Conservation (phyloP, 2,113 vertebrate species). For the Eurystomus gularis region DNA sequence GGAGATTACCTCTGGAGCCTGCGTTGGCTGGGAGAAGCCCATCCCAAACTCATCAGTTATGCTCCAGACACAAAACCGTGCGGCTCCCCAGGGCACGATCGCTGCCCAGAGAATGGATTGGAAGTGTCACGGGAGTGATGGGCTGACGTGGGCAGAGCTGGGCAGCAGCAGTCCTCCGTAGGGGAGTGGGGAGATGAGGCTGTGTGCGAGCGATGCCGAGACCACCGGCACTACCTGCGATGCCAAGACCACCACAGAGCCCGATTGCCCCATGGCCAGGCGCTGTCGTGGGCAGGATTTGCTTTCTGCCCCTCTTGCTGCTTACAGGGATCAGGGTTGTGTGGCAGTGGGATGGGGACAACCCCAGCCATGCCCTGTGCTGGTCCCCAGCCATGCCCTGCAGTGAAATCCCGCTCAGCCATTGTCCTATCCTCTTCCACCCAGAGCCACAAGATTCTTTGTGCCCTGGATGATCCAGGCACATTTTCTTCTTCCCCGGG, state of each 20-base stretch:
- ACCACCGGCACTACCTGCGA: background rate
- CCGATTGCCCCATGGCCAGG: background rate
- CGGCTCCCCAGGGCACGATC: background rate
- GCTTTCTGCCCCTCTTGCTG: background rate
- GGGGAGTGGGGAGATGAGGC: fast-evolving
- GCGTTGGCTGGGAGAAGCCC: background rate
- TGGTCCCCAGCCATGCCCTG: background rate
- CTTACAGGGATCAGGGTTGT: fast-evolving
- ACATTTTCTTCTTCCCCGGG: background rate
- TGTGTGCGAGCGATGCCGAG: background rate
- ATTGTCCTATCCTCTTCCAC: background rate
- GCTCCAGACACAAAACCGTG: background rate
- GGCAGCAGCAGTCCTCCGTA: background rate
- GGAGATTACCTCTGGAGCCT: background rate
- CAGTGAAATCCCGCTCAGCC: background rate
- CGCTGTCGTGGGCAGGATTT: fast-evolving
- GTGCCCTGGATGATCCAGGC: background rate
- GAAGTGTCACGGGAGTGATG: background rate
- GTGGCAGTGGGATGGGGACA: background rate
- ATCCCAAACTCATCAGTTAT: background rate
- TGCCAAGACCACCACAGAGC: fast-evolving
- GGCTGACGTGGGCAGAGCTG: background rate
- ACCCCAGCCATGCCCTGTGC: fast-evolving
- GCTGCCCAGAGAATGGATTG: background rate
- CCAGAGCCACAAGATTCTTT: fast-evolving